These are phyloP conservation scores for Onychomys leucogaster DNA, from an alignment of 2,797 vertebrate genomes.

Conservation along the genomic window DNA sequence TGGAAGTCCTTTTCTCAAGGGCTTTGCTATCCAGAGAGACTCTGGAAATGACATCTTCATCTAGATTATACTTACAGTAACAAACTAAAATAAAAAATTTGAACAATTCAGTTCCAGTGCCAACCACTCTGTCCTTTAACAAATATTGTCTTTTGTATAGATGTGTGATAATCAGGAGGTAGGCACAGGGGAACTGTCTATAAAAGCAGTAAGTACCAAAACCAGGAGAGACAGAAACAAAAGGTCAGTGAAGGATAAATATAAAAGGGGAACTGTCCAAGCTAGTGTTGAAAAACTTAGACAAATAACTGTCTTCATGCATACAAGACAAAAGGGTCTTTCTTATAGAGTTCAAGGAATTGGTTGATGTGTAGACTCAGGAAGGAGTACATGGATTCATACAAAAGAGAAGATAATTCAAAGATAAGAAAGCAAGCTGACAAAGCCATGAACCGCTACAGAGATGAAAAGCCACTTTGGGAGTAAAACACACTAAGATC, in stretches of 20 bases:
- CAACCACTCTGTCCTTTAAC: neutral
- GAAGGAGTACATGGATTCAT: neutral
- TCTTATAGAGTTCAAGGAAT: constrained; percentile 12
- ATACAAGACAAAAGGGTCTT: neutral
- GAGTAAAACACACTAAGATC: neutral
- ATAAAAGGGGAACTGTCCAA: neutral
- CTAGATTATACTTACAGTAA: neutral
- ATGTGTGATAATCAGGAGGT: neutral
- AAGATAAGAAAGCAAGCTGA: neutral
- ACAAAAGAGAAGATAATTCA: constrained; percentile 1
- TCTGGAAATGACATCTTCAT: neutral
- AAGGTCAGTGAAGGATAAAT: constrained; percentile 43
- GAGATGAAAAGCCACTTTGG: constrained; percentile 17
- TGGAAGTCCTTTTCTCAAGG: neutral
- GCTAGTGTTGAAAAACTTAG: neutral
- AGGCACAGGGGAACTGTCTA: neutral
- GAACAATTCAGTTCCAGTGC: neutral
- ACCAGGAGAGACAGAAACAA: constrained; percentile 51
- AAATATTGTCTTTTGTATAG: neutral
- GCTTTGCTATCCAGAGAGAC: neutral
- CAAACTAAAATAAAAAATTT: neutral
- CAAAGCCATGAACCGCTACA: neutral
- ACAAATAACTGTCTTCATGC: neutral
- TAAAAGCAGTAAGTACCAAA: constrained; percentile 32
- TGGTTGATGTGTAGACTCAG: neutral